These are phyloP conservation scores for Entomyzon cyanotis DNA, from an alignment of 2,113 vertebrate genomes.

Conservation along the genomic window DNA sequence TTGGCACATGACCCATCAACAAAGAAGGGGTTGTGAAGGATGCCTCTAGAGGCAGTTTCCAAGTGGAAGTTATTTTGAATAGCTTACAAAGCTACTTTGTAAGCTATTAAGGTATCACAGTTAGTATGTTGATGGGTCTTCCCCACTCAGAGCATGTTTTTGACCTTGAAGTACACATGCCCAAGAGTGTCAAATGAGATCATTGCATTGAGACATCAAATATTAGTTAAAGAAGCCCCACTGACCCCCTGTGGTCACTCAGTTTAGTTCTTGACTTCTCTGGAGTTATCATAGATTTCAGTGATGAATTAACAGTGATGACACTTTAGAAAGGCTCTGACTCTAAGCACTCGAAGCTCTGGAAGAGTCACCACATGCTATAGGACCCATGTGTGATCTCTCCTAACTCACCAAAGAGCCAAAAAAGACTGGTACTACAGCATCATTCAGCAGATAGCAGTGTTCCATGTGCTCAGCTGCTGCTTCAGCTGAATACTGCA, in stretches of 20 bases:
- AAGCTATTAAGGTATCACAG: rapidly evolving
- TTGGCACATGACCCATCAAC: neutral
- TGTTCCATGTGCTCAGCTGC: neutral
- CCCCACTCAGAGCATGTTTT: neutral
- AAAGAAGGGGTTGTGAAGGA: neutral
- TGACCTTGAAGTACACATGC: neutral
- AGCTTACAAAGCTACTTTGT: neutral
- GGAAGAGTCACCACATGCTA: neutral
- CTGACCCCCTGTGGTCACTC: neutral
- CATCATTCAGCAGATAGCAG: neutral
- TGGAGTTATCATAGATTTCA: neutral
- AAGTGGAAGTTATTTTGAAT: neutral
- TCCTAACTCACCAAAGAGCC: neutral
- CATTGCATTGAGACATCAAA: neutral
- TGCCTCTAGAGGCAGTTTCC: neutral
- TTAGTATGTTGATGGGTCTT: neutral
- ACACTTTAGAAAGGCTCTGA: neutral
- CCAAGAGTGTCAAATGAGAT: neutral
- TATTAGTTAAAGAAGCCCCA: neutral
- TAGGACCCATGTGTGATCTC: neutral
- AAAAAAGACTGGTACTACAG: neutral
- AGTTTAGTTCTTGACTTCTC: neutral
- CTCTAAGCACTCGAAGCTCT: neutral
- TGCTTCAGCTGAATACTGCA: neutral
- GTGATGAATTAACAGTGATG: neutral